Evolutionary conservation across 2,797 vertebrate species (phyloP).

Genomic region (Uromys caudimaculatus): DNA sequence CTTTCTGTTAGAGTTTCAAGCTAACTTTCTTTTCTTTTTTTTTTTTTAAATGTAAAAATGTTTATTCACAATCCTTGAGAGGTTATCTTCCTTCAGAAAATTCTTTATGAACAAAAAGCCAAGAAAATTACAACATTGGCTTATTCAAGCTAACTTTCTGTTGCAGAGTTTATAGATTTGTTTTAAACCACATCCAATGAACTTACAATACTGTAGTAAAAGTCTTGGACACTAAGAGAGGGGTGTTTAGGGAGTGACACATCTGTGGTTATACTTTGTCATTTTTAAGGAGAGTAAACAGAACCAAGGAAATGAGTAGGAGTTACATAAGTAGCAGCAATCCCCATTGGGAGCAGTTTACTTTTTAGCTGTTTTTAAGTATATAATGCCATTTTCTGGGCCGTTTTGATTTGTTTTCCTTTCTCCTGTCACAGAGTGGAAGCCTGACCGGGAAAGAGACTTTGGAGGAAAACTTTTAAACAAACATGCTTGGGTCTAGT

Average conservation of each 20-base stretch:
- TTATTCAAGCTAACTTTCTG: constrained; percentile 55
- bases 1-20: not conserved
- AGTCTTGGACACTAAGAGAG: not conserved
- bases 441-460: not conserved
- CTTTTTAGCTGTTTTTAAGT: not conserved
- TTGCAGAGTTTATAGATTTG: not conserved
- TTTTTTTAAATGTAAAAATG: constrained; percentile 83
- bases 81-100: constrained; percentile 83
- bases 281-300: not conserved
- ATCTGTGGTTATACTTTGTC: not conserved
- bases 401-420: not conserved
- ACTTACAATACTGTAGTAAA: not conserved
- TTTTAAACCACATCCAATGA: not conserved
- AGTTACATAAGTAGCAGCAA: not conserved
- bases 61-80: constrained; percentile 86
- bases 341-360: not conserved
- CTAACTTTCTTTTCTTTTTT: not conserved
- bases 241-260: not conserved
- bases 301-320: not conserved
- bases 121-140: constrained; percentile 82
- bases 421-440: not conserved
- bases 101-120: constrained; percentile 81
- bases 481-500: not conserved
- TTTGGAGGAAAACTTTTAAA: not conserved
- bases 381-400: not conserved